These are phyloP conservation scores for Habrosyne pyritoides DNA, from an alignment of 2,888 invertebrate species.

Conservation along the genomic window DNA sequence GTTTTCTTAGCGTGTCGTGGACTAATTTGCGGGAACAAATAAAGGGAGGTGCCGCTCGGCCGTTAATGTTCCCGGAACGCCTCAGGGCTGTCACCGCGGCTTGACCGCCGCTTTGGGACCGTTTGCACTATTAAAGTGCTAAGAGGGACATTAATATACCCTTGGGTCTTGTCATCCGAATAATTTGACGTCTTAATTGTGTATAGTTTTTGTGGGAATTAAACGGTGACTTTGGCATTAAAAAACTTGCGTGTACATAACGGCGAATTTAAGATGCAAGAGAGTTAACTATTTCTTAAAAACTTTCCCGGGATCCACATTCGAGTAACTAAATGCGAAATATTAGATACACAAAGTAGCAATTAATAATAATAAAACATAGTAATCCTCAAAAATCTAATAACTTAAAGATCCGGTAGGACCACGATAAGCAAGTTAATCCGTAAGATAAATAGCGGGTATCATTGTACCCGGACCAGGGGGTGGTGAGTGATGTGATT, in stretches of 20 bases:
- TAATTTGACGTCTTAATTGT: slow-evolving; percentile 79
- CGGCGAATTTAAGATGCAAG: not conserved
- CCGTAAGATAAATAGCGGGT: slow-evolving; percentile 76
- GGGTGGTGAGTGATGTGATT: slow-evolving; percentile 78
- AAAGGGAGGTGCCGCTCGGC: slow-evolving; percentile 68
- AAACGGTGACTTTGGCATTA: slow-evolving; percentile 13
- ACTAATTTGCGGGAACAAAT: slow-evolving; percentile 78
- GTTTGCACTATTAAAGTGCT: slow-evolving; percentile 80
- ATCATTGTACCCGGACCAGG: slow-evolving; percentile 61
- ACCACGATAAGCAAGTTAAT: slow-evolving; percentile 78
- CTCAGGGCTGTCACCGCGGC: slow-evolving; percentile 67
- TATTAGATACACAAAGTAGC: not conserved
- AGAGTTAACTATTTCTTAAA: no score
- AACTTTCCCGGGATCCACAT: no score
- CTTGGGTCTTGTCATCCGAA: slow-evolving; percentile 75
- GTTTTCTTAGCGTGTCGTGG: slow-evolving; percentile 43
- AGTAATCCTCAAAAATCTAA: slow-evolving; percentile 36
- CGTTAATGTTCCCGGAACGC: slow-evolving; percentile 72
- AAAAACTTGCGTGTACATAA: not conserved
- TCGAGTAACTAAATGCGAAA: not conserved
- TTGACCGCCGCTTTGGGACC: slow-evolving; percentile 71
- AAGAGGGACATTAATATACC: slow-evolving; percentile 78
- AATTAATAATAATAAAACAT: slow-evolving; percentile 8
- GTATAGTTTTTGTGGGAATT: slow-evolving; percentile 50
- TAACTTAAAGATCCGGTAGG: slow-evolving; percentile 48